Percentiles rank a stretch among this genome's conserved stretches.
phyloP scores from a whole-genome alignment of 2,113 vertebrate species.

The Stigmatopora argus region DNA sequence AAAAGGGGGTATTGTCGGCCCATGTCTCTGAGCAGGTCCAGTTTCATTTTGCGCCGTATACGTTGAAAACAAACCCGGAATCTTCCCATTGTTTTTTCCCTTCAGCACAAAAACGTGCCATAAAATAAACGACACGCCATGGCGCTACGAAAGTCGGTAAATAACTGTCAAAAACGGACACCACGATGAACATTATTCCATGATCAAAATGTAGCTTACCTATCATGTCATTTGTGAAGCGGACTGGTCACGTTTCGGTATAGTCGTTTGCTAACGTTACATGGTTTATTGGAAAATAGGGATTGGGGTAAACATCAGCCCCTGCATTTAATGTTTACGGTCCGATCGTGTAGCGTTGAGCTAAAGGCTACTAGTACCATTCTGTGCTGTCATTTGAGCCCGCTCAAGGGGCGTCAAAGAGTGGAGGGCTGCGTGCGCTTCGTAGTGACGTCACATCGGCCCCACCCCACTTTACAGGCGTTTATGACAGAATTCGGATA shows the following conservation, averaged over 20 bases:
- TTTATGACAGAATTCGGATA: neutral
- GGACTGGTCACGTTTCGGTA: neutral
- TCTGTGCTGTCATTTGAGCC: neutral
- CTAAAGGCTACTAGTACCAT: neutral
- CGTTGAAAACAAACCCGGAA: constrained; percentile 51
- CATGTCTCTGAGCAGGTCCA: constrained; percentile 76
- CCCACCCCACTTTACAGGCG: neutral
- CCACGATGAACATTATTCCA: neutral
- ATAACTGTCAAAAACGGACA: neutral
- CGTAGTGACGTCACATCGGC: constrained; percentile 7
- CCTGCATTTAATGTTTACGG: neutral
- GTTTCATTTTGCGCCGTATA: constrained; percentile 67
- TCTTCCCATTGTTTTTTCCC: constrained; percentile 48
- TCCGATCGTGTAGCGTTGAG: neutral
- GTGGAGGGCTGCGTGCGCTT: neutral
- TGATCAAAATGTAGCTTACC: neutral
- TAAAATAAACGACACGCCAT: constrained; percentile 2
- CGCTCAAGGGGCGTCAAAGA: neutral
- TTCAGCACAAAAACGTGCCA: constrained; percentile 10
- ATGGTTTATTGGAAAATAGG: constrained; percentile 7
- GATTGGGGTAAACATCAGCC: neutral
- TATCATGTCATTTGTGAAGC: neutral
- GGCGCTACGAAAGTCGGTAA: neutral
- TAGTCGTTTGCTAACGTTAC: constrained; percentile 1
- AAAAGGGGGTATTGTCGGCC: constrained; percentile 88